These are phyloP conservation scores for Drosophila eugracilis DNA, from an alignment of 1,140 invertebrate species.

Conservation along the genomic window DNA sequence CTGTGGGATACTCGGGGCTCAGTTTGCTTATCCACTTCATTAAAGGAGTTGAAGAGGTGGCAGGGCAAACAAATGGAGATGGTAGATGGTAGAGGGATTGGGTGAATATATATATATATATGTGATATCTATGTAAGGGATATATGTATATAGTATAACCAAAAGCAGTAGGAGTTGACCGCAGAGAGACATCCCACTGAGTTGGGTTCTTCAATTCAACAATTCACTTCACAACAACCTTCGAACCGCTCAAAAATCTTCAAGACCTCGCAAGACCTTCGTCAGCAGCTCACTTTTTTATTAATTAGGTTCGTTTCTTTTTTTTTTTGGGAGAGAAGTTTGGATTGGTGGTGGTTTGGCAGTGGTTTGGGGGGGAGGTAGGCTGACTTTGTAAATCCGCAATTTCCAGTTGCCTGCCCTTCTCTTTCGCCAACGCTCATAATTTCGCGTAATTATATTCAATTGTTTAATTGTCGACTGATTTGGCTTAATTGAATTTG, in stretches of 20 bases:
- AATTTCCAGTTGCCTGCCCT: conserved; percentile 24
- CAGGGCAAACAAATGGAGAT: conserved; percentile 16
- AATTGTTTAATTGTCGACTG: conserved; percentile 73
- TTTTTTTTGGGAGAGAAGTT: conserved; percentile 25
- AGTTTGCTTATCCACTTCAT: conserved; percentile 74
- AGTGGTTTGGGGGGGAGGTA: too few species aligned
- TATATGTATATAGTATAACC: not conserved
- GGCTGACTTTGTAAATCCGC: conserved; percentile 7
- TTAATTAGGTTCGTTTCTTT: conserved; percentile 64
- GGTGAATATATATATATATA: too few species aligned
- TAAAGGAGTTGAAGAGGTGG: conserved; percentile 66
- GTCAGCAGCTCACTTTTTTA: conserved; percentile 63
- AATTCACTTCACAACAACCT: too few species aligned
- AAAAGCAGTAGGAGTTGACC: conserved; percentile 42
- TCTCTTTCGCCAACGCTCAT: conserved; percentile 16
- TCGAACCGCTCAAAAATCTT: conserved; percentile 5
- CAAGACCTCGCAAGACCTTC: conserved; percentile 17
- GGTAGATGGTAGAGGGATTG: not conserved
- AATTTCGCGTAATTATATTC: conserved; percentile 69
- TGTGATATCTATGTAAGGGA: not conserved
- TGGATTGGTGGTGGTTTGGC: too few species aligned
- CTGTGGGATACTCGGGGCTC: conserved; percentile 50
- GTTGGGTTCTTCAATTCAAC: conserved; percentile 35
- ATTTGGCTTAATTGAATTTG: conserved; percentile 64
- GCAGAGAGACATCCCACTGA: conserved; percentile 42